phyloP scores from a whole-genome alignment of 2,888 invertebrate species.

The Zygothrica quintamaculata region DNA sequence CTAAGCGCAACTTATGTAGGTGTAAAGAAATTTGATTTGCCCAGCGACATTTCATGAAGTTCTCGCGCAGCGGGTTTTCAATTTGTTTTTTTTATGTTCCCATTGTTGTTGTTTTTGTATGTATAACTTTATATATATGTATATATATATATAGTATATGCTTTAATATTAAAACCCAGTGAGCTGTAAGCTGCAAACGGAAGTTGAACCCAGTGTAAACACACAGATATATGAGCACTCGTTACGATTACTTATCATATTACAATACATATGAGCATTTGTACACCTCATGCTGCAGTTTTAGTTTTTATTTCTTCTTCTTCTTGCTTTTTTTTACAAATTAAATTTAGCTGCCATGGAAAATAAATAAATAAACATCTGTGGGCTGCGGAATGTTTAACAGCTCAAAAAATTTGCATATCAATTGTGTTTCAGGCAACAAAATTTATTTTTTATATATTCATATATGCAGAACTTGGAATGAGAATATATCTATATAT shows the following conservation, averaged over 20 bases:
- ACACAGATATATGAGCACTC: slow-evolving; percentile 20
- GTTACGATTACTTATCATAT: slow-evolving; percentile 20
- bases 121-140: not conserved
- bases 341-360: slow-evolving; percentile 23
- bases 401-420: slow-evolving; percentile 49
- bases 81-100: slow-evolving; percentile 47
- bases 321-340: too few relatives aligned
- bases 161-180: slow-evolving; percentile 58
- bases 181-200: slow-evolving; percentile 67
- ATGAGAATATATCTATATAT: not conserved
- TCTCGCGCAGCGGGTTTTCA: slow-evolving; percentile 62
- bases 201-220: slow-evolving; percentile 52
- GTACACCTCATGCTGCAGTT: slow-evolving; percentile 21
- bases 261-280: slow-evolving; percentile 20
- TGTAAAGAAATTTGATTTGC: slow-evolving; percentile 64
- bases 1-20: slow-evolving; percentile 37
- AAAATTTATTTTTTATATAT: slow-evolving; percentile 39
- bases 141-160: too few relatives aligned
- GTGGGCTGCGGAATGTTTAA: not conserved
- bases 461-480: slow-evolving; percentile 26
- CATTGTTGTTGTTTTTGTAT: slow-evolving; percentile 10
- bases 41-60: slow-evolving; percentile 71
- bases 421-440: slow-evolving; percentile 43
- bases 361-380: slow-evolving; percentile 24
- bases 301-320: too few relatives aligned